Base-by-base conservation (phyloP, 2,888 invertebrate genomes). In the Scrobipalpa atriplicella region DNA sequence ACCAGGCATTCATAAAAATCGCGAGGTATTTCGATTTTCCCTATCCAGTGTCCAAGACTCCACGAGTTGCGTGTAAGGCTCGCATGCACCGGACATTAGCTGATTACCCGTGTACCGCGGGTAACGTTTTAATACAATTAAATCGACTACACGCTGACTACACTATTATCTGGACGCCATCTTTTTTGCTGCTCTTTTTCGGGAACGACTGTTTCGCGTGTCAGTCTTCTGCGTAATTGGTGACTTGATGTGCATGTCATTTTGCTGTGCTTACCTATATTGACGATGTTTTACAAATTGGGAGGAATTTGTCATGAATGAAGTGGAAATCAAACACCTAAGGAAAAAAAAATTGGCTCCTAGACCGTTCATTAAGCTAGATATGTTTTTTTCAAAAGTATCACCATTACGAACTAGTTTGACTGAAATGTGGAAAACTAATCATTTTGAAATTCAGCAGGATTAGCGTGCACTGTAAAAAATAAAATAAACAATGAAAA, bases 101-200 rank as follows among this genome's bases (percentile, higher is more conserved):
- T 91, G 91, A 92, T 92, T 92, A 89, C 82, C 73, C 78, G 76
- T 84, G 84, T 86, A 82, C 87, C 85, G 77, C 87, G 85, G n/a
- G n/a, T 87, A 87, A 86, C 90, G 88, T 90, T 92, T 92, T 92
- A 92, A 92, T 92, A 89, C 91, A 90, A 91, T 92, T 92, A 92
- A 90, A 90, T 89, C 82, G 85, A 90, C 87, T 83, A 79, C 83
- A 58, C 58, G 18, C 36, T 38, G 85, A 90, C 88, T 83, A 79
- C 83, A 80, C 84, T 85, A 86, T 87, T 90, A 90, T 85, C 84
- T 81, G 79, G 81, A 79, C 84, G 89, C 86, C 87, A 87, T 87
- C 89, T 87, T 87, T 85, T 84, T 47, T 47, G 29, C 47, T 83
- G 85, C 83, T 81, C 84, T 83, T 86, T 87, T 89, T 84, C 82